Base-by-base conservation (phyloP, 1,140 invertebrate genomes). In the Hypothenemus hampei region DNA sequence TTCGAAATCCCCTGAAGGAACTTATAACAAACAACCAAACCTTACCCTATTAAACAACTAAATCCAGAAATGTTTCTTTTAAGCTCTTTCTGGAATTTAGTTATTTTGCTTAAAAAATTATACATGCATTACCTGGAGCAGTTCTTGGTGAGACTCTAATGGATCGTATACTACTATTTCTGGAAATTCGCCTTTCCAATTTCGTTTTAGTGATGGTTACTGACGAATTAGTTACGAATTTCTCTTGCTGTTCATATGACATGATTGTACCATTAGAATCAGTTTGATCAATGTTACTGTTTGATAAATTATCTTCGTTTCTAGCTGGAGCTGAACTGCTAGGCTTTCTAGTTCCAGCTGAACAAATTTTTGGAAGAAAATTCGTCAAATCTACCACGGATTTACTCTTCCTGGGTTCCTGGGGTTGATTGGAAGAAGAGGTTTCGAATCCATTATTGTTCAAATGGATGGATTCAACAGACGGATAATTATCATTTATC, bases 261-360 rank as follows among this genome's bases (percentile, higher is more conserved):
- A 29, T 29, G 6, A 29, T 6, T 29, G n/a, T 29, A n/a, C 26
- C n/a, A n/a, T 6, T 29, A 29, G 1, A 16, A 16, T 10, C 7
- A 16, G 15, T 15, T 3, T n/a, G 11, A 7, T 7, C 33, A 24
- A 33, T 16, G 22, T 60, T 46, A 13, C 45, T 44, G 33, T 46
- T 46, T 15, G 21, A 7, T 7, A 24, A 43, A 4, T 48, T 35
- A 13, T 46, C 44, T 26, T 63, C 59, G 8, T 68, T 66, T 24
- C 65, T 43, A 1, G 62, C 40, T 29, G 68, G 68, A 2, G 68
- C 68, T 5, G 68, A 69, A 35, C 58, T 66, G 3, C 60, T 35
- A 22, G 33, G 65, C 48, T 69, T 68, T 19, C 68, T 59, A 35
- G 11, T 22, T 36, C 49, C 50, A 19, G 1, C 31, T 43, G 57